These are phyloP conservation scores for Pogonomyrmex barbatus DNA, from an alignment of 1,140 invertebrate genomes.

Conservation along the genomic window DNA sequence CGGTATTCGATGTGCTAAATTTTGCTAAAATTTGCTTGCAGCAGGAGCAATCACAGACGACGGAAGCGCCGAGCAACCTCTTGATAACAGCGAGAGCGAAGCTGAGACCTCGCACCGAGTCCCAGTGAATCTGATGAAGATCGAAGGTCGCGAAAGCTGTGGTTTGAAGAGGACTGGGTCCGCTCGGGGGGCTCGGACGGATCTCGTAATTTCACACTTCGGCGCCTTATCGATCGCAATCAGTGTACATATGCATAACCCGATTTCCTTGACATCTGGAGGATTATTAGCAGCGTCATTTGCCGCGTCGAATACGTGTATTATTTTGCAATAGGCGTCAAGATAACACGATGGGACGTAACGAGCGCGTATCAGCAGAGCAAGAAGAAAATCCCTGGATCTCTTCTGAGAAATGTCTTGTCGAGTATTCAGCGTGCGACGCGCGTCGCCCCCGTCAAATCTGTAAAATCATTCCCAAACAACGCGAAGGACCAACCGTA, in stretches of 20 bases:
- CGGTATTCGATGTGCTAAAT: too few relatives aligned
- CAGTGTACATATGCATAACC: slow-evolving; percentile 55
- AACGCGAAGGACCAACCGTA: slow-evolving; percentile 7
- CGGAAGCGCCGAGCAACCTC: slow-evolving; percentile 81
- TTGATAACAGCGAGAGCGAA: slow-evolving; percentile 84
- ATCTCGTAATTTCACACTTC: slow-evolving; percentile 29
- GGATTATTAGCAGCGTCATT: slow-evolving; percentile 34
- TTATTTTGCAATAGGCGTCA: not conserved
- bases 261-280: slow-evolving; percentile 31
- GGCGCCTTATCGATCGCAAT: slow-evolving; percentile 59
- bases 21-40: slow-evolving; percentile 52
- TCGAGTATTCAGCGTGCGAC: not conserved
- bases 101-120: slow-evolving; percentile 83
- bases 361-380: not conserved
- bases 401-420: not conserved
- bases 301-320: not conserved
- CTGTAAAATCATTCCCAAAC: slow-evolving; percentile 26
- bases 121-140: slow-evolving; percentile 77
- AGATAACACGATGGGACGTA: slow-evolving; percentile 11
- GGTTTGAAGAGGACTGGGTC: not conserved
- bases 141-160: slow-evolving; percentile 26
- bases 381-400: not conserved
- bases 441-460: not conserved
- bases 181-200: not conserved
- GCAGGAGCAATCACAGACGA: slow-evolving; percentile 80